Conservation (phyloP, 2,888 invertebrate species). For the Apotomis capreana region DNA sequence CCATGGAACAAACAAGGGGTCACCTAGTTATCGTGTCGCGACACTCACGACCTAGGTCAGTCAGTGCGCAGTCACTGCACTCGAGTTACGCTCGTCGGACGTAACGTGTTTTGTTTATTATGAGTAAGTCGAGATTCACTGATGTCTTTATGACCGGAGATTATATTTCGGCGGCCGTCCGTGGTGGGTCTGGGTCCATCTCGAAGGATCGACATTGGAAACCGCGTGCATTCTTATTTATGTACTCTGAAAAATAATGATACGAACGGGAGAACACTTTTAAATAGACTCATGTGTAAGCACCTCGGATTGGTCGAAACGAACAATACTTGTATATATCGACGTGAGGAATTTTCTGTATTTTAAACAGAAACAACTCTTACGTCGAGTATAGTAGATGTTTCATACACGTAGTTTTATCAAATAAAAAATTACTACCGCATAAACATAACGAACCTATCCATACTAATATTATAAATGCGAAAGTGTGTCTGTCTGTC, state of each 20-base stretch:
- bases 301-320: no score
- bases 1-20: constrained; percentile 25
- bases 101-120: constrained; percentile 30
- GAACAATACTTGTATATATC: no score
- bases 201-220: constrained; percentile 2
- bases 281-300: no score
- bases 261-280: background rate
- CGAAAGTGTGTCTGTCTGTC: no score
- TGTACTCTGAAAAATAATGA: background rate
- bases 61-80: constrained; percentile 37
- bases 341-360: no score
- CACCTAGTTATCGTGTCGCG: constrained; percentile 37
- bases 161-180: constrained; percentile 29
- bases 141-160: constrained; percentile 18
- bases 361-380: no score
- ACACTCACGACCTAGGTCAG: constrained; percentile 38
- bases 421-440: no score
- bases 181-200: constrained; percentile 20
- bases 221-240: background rate
- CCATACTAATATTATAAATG: no score
- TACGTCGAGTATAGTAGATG: no score
- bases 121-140: constrained; percentile 27
- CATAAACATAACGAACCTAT: no score
- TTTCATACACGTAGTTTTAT: no score
- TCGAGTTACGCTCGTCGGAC: constrained; percentile 28